Evolutionary conservation across 2,113 vertebrate genomes (phyloP), one percentile per base, ranked within the genome.

Genomic region (Egretta garzetta): DNA sequence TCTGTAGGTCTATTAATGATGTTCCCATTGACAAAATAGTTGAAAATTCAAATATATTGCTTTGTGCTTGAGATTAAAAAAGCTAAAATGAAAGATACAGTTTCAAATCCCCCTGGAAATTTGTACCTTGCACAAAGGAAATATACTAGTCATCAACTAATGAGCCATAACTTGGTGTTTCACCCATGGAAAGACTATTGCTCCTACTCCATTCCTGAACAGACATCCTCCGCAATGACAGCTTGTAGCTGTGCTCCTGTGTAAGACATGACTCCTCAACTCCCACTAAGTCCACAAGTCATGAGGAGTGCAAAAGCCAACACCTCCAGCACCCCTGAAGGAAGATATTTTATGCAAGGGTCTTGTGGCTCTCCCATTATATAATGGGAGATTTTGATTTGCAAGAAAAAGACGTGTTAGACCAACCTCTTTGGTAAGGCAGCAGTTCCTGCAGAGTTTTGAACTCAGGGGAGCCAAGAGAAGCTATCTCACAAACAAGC

Each of bases 251-350:
- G 24, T 80, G n/a, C 11, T 76, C 6, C 56, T n/a, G 8, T 50
- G 9, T 76, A 62, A 92, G n/a, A 21, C 20, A 4, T 5, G 19
- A 43, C 9, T 82, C 3, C 14, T 24, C 24, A 77, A 62, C 8
- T 70, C 49, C 17, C 32, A 59, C 10, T 7, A 76, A 47, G 8
- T 52, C 9, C 50, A 49, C 0, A 0, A 58, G 30, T 52, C 33
- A 16, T 74, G 47, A 74, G 2, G 32, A 77, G 16, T n/a, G 12
- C 23, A 64, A 87, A 84, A 90, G 8, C 6, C 45, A 70, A 18
- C 26, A 43, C 3, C 4, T 72, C 5, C 53, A 70, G 23, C 35
- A 62, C 5, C 6, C 13, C 2, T 0, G 0, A 67, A 53, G 15
- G 7, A 81, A 81, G 8, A 13, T 32, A 37, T 28, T 86, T 75